These are phyloP conservation scores for Dicyrtoma fusca DNA, from an alignment of 2,888 invertebrate species.

Conservation along the genomic window DNA sequence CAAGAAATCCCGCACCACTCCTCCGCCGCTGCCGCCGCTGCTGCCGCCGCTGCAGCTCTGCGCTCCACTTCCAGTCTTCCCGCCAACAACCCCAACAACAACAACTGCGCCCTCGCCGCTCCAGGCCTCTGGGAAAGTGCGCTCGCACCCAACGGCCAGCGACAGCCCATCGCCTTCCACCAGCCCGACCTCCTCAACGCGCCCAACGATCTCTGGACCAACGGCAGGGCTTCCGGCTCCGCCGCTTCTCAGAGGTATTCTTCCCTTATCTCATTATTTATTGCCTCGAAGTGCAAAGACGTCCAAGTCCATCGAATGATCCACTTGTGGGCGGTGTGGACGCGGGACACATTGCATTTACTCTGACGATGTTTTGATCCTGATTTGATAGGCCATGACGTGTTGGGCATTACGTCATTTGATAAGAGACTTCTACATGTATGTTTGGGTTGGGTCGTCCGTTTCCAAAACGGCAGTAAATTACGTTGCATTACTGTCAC, in stretches of 20 bases:
- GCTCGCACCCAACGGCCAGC: constrained; percentile 5
- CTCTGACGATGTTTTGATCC: too few species aligned
- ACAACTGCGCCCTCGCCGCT: not conserved
- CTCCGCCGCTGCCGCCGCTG: constrained; percentile 46
- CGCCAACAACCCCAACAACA: constrained; percentile 33
- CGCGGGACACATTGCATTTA: too few species aligned
- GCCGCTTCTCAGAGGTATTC: constrained; percentile 23
- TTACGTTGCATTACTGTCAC: too few species aligned
- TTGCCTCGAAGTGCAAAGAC: not conserved
- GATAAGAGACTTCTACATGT: too few species aligned
- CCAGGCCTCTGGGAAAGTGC: constrained; percentile 25
- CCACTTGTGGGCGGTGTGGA: too few species aligned
- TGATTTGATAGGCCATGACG: too few species aligned
- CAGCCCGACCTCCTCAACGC: not conserved
- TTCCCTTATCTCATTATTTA: not conserved
- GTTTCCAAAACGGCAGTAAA: too few species aligned
- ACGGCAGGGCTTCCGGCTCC: constrained; percentile 7
- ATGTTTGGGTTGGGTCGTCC: too few species aligned
- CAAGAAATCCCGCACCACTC: constrained; percentile 39
- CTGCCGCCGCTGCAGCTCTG: constrained; percentile 43
- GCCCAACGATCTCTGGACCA: constrained; percentile 27
- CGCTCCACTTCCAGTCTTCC: constrained; percentile 17
- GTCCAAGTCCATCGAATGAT: too few species aligned
- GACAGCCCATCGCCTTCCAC: not conserved
- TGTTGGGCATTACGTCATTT: too few species aligned